Evolutionary conservation across 2,888 invertebrate species (phyloP).

Genomic region (Syritta pipiens): DNA sequence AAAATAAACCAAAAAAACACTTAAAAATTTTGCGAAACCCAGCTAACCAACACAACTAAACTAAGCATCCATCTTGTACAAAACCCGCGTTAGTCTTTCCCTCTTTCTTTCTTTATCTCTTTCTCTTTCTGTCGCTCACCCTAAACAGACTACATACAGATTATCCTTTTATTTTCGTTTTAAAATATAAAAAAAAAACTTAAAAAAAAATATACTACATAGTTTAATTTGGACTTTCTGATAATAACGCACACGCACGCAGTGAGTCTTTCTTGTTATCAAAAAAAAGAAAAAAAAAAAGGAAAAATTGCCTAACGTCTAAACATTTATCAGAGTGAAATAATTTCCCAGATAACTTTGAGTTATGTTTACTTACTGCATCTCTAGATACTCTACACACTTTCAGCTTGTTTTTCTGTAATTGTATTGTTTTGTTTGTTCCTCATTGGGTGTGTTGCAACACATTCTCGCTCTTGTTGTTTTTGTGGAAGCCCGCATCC

Average conservation of each 20-base stretch:
- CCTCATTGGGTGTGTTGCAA: no score
- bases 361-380: constrained; percentile 27
- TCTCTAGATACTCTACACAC: constrained; percentile 25
- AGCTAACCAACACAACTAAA: constrained; percentile 6
- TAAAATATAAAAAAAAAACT: constrained; percentile 24
- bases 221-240: constrained; percentile 78
- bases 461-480: no score
- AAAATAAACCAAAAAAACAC: constrained; percentile 16
- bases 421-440: no score
- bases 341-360: constrained; percentile 28
- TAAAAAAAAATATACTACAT: constrained; percentile 34
- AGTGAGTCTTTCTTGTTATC: constrained; percentile 77
- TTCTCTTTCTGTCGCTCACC: background rate
- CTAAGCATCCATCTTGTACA: constrained; percentile 26
- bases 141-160: constrained; percentile 25
- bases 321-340: constrained; percentile 47
- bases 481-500: no score
- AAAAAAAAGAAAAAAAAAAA: constrained; percentile 17
- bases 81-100: constrained; percentile 24
- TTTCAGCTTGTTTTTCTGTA: constrained; percentile 9
- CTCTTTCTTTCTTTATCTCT: no score
- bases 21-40: constrained; percentile 2
- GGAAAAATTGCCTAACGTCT: constrained; percentile 30
- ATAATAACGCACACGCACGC: constrained; percentile 80
- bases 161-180: constrained; percentile 7